Percentiles rank a stretch among this genome's conserved stretches.
Conservation (phyloP, 2,888 invertebrate species). For the Notodonta dromedarius region DNA sequence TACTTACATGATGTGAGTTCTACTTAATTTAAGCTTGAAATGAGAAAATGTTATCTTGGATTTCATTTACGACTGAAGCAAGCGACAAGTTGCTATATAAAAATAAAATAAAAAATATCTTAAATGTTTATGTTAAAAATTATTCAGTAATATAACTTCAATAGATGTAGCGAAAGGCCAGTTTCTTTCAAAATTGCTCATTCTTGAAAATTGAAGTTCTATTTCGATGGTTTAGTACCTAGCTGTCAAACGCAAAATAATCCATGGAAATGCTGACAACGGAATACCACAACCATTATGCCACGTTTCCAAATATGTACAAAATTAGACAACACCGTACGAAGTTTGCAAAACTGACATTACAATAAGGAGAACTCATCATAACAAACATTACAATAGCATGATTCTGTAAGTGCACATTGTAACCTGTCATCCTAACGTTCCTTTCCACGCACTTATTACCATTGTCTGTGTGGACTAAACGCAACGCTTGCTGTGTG, state of each 20-base stretch:
- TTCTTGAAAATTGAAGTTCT: background rate
- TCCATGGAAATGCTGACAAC: background rate
- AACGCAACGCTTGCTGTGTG: conserved; percentile 65
- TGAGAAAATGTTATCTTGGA: background rate
- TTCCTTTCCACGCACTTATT: conserved; percentile 67
- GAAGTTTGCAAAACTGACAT: background rate
- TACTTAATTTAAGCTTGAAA: background rate
- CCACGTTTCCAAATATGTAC: conserved; percentile 4
- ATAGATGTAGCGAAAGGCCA: no score
- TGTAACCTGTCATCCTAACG: conserved; percentile 68
- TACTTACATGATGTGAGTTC: background rate
- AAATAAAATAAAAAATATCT: no score
- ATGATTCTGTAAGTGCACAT: conserved; percentile 36
- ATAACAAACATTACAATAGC: conserved; percentile 25
- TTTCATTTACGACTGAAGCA: background rate
- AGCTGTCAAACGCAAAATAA: no score
- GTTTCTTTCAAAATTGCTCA: no score
- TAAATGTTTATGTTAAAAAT: no score
- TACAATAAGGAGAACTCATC: conserved; percentile 15
- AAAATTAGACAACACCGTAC: background rate
- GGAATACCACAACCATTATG: background rate
- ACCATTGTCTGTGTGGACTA: conserved; percentile 66
- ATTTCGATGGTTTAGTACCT: background rate
- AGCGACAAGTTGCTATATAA: background rate
- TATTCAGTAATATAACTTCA: no score